Conservation (phyloP, 2,113 vertebrate species). For the Motacilla tschutschensis region DNA sequence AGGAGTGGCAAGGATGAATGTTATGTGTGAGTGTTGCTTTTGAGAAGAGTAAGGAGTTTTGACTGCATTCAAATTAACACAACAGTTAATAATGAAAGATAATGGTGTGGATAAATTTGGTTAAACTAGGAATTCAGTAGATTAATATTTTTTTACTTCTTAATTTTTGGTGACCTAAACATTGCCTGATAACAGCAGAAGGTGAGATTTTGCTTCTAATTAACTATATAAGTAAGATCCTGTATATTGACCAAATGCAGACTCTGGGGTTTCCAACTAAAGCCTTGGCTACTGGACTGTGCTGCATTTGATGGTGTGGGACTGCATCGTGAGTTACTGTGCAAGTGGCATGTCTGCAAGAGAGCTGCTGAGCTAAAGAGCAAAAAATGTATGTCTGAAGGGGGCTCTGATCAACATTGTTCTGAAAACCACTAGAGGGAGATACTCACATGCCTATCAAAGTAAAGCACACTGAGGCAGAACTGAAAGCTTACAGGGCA, state of each 20-base stretch:
- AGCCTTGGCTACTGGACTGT: neutral
- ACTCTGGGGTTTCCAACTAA: rapidly evolving
- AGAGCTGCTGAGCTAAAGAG: neutral
- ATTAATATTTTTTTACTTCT: neutral
- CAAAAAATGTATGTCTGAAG: neutral
- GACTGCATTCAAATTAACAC: neutral
- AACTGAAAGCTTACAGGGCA: neutral
- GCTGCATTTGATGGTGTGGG: neutral
- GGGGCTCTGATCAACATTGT: neutral
- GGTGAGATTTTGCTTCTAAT: neutral
- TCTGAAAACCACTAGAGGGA: constrained; percentile 67
- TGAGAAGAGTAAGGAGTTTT: neutral
- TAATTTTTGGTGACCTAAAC: neutral
- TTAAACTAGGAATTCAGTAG: neutral
- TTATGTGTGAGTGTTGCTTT: neutral
- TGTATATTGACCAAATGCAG: neutral
- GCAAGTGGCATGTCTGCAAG: neutral
- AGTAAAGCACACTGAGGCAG: neutral
- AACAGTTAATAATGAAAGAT: neutral
- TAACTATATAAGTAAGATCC: neutral
- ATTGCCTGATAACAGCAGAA: neutral
- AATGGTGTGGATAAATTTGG: neutral
- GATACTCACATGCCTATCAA: constrained; percentile 43
- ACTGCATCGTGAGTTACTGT: neutral
- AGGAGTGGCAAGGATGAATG: neutral